Evolutionary conservation across 2,797 vertebrate genomes (phyloP).

Genomic region (Xyrichtys novacula): DNA sequence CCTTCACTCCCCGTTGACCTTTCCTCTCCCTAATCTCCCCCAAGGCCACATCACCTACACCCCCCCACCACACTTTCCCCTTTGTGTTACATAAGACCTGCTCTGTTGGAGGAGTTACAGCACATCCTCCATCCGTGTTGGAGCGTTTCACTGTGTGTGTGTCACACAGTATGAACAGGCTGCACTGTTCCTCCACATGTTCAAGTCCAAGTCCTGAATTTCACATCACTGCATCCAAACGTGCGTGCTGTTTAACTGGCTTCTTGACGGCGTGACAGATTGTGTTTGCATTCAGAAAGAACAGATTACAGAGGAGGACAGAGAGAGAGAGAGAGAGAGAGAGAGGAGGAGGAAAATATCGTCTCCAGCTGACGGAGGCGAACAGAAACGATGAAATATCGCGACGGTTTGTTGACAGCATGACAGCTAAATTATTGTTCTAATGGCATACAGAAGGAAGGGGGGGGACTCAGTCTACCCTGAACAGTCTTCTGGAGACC

Average conservation of each 20-base stretch:
- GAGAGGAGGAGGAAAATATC: slow-evolving; percentile 25
- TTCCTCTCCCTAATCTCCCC: slow-evolving; percentile 19
- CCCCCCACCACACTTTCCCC: slow-evolving; percentile 28
- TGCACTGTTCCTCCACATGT: background rate
- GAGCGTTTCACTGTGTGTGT: background rate
- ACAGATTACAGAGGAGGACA: slow-evolving; percentile 7
- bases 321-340: background rate
- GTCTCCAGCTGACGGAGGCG: slow-evolving; percentile 11
- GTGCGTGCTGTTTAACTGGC: slow-evolving; percentile 31
- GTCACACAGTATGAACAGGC: background rate
- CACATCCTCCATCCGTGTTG: slow-evolving; percentile 15
- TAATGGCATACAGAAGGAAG: slow-evolving; percentile 8
- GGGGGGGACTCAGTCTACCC: slow-evolving; percentile 47
- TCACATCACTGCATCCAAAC: background rate
- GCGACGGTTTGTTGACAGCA: slow-evolving; percentile 10
- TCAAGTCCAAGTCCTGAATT: slow-evolving; percentile 8
- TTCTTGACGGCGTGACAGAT: slow-evolving; percentile 36
- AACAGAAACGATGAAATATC: background rate
- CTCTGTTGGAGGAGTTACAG: slow-evolving; percentile 16
- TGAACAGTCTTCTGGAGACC: slow-evolving; percentile 32
- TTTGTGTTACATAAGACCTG: slow-evolving; percentile 22
- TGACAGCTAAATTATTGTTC: slow-evolving; percentile 32
- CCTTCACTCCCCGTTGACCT: slow-evolving; percentile 25
- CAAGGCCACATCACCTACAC: background rate
- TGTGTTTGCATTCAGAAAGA: slow-evolving; percentile 30